A percentile compares a stretch with the other conserved stretches of the same genome.
These are phyloP conservation scores for Chloroclysta siterata DNA, from an alignment of 2,888 invertebrate species.

Conservation along the genomic window DNA sequence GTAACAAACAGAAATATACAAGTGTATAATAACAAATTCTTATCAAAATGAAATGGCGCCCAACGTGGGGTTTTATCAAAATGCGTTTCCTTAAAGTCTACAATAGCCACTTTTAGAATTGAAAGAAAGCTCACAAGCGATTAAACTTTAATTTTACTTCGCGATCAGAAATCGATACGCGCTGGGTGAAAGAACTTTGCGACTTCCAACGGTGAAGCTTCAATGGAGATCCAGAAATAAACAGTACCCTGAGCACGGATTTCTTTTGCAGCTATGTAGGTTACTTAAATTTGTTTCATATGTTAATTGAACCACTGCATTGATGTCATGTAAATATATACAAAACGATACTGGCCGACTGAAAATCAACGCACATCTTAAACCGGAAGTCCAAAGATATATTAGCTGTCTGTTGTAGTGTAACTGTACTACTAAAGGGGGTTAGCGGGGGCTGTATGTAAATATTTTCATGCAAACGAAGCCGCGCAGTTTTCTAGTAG, in stretches of 20 bases:
- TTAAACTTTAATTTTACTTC: constrained; percentile 27
- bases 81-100: not conserved
- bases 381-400: too few species aligned
- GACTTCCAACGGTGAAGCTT: constrained; percentile 19
- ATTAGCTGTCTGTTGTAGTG: too few species aligned
- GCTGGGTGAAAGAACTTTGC: constrained; percentile 34
- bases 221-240: constrained; percentile 29
- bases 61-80: constrained; percentile 12
- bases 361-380: too few species aligned
- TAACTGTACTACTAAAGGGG: too few species aligned
- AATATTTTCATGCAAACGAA: too few species aligned
- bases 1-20: too few species aligned
- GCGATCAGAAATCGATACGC: constrained; percentile 35
- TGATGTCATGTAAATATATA: too few species aligned
- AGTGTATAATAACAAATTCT: too few species aligned
- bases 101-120: constrained; percentile 15
- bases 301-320: not conserved
- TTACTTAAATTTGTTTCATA: not conserved
- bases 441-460: too few species aligned
- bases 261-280: not conserved
- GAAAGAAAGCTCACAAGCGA: constrained; percentile 11
- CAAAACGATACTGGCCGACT: too few species aligned
- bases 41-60: constrained; percentile 11
- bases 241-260: constrained; percentile 7
- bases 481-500: too few species aligned